Percentiles rank a stretch among this genome's conserved stretches.
These are phyloP conservation scores for Chymomyza amoena DNA, from an alignment of 2,888 invertebrate species.

Conservation along the genomic window DNA sequence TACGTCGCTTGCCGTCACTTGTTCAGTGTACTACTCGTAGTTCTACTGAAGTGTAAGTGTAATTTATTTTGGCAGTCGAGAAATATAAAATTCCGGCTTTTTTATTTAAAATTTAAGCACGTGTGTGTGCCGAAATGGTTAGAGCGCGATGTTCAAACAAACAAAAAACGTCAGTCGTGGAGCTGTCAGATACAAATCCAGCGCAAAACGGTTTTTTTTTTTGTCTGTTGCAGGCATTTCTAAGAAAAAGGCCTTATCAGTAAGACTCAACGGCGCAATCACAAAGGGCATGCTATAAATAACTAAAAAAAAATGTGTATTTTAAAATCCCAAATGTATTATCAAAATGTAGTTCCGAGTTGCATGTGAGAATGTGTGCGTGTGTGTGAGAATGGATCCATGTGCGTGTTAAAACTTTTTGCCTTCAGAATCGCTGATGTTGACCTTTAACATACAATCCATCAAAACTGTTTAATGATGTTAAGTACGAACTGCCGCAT, in stretches of 20 bases:
- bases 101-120: conserved; percentile 68
- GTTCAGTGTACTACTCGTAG: conserved; percentile 25
- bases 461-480: conserved; percentile 40
- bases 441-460: conserved; percentile 54
- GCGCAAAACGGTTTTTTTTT: not conserved
- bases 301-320: not conserved
- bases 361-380: conserved; percentile 8
- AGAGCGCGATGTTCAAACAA: too few relatives aligned
- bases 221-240: not conserved
- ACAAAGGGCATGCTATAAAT: not conserved
- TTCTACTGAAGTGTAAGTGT: conserved; percentile 47
- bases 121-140: conserved; percentile 20
- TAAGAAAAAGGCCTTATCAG: not conserved
- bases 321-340: not conserved
- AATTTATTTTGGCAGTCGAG: conserved; percentile 21
- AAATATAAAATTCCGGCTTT: conserved; percentile 62
- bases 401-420: conserved; percentile 3
- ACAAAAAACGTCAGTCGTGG: not conserved
- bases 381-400: conserved; percentile 10
- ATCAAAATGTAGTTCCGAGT: not conserved
- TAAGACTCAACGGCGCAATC: not conserved
- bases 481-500: conserved; percentile 28
- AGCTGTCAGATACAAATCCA: not conserved
- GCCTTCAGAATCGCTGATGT: conserved; percentile 33
- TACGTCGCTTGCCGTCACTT: conserved; percentile 23